Evolutionary conservation across 2,888 invertebrate species (phyloP).

Genomic region (Nudaria mundana): DNA sequence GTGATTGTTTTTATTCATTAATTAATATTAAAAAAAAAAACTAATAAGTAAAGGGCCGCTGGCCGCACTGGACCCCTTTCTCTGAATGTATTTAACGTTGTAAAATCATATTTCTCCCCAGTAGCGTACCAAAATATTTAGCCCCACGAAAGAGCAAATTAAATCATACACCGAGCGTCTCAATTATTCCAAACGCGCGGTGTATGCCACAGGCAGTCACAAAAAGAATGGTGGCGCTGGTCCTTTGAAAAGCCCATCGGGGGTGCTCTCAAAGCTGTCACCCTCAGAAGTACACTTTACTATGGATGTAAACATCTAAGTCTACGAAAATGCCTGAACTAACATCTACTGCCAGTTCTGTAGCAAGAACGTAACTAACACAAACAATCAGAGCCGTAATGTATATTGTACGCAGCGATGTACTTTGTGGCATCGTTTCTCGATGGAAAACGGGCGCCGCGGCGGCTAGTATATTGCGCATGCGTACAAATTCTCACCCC

Average conservation of each 20-base stretch:
- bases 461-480: slow-evolving; percentile 69
- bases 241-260: slow-evolving; percentile 76
- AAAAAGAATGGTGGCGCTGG: slow-evolving; percentile 72
- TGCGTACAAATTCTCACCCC: slow-evolving; percentile 65
- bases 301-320: slow-evolving; percentile 52
- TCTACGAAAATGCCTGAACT: slow-evolving; percentile 35
- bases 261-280: slow-evolving; percentile 75
- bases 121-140: slow-evolving; percentile 46
- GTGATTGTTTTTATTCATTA: too few relatives aligned
- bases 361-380: slow-evolving; percentile 26
- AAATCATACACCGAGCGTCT: slow-evolving; percentile 74
- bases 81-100: slow-evolving; percentile 31
- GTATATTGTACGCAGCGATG: slow-evolving; percentile 43
- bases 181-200: slow-evolving; percentile 74
- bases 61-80: slow-evolving; percentile 30
- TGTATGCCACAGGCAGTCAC: slow-evolving; percentile 61
- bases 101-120: slow-evolving; percentile 47
- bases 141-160: slow-evolving; percentile 69
- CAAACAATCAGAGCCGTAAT: slow-evolving; percentile 54
- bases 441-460: slow-evolving; percentile 63
- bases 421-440: slow-evolving; percentile 36
- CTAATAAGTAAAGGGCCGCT: too few relatives aligned
- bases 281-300: slow-evolving; percentile 68
- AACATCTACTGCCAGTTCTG: slow-evolving; percentile 46
- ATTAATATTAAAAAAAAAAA: too few relatives aligned